Conservation (phyloP, 2,113 vertebrate species). For the Tapirus terrestris region DNA sequence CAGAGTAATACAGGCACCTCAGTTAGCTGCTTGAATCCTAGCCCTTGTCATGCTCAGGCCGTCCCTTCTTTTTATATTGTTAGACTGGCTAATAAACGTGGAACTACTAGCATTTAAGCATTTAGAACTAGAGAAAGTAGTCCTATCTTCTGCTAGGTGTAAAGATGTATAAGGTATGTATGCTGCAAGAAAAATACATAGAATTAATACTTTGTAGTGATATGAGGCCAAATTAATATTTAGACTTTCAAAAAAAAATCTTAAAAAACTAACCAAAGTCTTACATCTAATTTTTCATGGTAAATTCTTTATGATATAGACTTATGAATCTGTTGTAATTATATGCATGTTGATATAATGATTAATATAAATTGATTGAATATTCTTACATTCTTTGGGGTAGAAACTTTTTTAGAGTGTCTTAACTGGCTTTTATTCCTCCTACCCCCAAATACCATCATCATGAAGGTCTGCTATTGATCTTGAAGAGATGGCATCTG, state of each 20-base stretch:
- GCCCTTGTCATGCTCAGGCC: background rate
- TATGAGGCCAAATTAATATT: conserved; percentile 18
- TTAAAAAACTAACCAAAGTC: conserved; percentile 50
- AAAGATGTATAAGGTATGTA: conserved; percentile 13
- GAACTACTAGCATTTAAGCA: conserved; percentile 14
- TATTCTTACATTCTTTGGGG: background rate
- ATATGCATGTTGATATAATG: conserved; percentile 25
- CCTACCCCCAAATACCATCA: conserved; percentile 16
- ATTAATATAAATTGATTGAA: conserved; percentile 10
- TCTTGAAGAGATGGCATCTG: conserved; percentile 99
- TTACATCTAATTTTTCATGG: conserved; percentile 9
- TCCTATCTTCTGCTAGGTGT: conserved; percentile 24
- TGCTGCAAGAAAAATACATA: conserved; percentile 33
- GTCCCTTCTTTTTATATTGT: background rate
- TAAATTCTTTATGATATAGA: conserved; percentile 11
- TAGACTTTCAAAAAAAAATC: conserved; percentile 9
- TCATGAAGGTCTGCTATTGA: conserved; percentile 95
- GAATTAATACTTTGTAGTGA: conserved; percentile 24
- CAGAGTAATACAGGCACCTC: background rate
- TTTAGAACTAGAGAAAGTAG: conserved; percentile 29
- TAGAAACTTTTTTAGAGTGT: conserved; percentile 5
- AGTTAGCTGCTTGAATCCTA: background rate
- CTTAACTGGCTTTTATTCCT: conserved; percentile 53
- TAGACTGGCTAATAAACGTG: background rate
- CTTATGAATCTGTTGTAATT: conserved; percentile 44